phyloP scores from a whole-genome alignment of 2,113 vertebrate species.

The Apeltes quadracus region DNA sequence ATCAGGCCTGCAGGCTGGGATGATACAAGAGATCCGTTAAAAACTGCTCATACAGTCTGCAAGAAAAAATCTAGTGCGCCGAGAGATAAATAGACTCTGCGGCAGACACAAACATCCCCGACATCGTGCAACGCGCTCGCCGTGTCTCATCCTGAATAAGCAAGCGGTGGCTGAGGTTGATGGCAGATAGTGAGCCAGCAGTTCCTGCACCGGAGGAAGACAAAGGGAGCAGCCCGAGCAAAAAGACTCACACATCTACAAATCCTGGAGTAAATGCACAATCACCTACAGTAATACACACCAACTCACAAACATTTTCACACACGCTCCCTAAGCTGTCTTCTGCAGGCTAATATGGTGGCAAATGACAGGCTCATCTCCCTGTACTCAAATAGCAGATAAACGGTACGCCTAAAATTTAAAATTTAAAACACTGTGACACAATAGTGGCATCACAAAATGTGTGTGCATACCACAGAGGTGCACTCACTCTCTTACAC shows the following conservation, averaged over 20 bases:
- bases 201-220: conserved; percentile 23
- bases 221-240: conserved; percentile 50
- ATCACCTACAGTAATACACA: conserved; percentile 67
- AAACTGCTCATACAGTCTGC: conserved; percentile 48
- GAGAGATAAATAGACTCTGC: conserved; percentile 53
- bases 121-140: conserved; percentile 40
- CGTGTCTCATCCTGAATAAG: conserved; percentile 51
- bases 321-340: conserved; percentile 85
- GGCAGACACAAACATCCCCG: conserved; percentile 58
- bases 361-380: conserved; percentile 98
- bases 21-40: conserved; percentile 37
- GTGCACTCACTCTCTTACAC: background rate
- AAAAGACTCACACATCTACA: conserved; percentile 55
- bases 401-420: conserved; percentile 97
- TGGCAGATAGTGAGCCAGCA: conserved; percentile 43
- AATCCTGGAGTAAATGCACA: conserved; percentile 64
- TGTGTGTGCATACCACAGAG: conserved; percentile 35
- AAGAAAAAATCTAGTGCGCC: conserved; percentile 35
- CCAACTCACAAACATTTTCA: conserved; percentile 73
- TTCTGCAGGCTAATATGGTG: conserved; percentile 94
- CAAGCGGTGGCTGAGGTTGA: conserved; percentile 57
- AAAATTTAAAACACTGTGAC: conserved; percentile 92
- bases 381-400: conserved; percentile 94
- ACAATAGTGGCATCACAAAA: conserved; percentile 72
- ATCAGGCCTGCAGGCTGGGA: conserved; percentile 16